Conservation (phyloP, 2,113 vertebrate species). For the Mungos mungo region DNA sequence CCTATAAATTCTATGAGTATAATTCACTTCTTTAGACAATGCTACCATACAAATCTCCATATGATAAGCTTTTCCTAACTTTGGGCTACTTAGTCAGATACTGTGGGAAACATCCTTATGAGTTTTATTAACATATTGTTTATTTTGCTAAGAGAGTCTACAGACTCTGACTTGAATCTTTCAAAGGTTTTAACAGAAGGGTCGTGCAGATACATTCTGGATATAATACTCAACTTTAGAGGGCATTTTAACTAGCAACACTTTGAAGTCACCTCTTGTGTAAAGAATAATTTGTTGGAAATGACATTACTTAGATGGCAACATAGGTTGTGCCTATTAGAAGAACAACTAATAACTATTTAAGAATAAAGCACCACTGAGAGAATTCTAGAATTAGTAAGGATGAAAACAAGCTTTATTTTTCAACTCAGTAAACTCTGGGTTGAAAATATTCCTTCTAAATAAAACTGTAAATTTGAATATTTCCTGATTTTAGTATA, state of each 20-base stretch:
- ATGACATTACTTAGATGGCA: background rate
- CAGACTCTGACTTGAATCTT: background rate
- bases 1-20: too few relatives aligned
- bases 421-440: background rate
- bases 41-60: background rate
- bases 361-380: background rate
- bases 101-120: background rate
- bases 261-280: background rate
- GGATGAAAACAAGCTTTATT: background rate
- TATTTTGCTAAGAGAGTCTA: background rate
- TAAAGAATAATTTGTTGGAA: background rate
- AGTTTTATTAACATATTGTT: background rate
- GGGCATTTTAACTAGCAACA: background rate
- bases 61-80: background rate
- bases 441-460: background rate
- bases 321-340: background rate
- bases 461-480: background rate
- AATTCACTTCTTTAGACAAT: background rate
- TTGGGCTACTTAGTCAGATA: background rate
- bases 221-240: background rate
- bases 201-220: background rate
- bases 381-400: background rate
- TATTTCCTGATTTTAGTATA: background rate
- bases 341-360: background rate
- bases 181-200: background rate